These are phyloP conservation scores for Lissonota sp. DNA, from an alignment of 2,888 invertebrate genomes.

Conservation along the genomic window DNA sequence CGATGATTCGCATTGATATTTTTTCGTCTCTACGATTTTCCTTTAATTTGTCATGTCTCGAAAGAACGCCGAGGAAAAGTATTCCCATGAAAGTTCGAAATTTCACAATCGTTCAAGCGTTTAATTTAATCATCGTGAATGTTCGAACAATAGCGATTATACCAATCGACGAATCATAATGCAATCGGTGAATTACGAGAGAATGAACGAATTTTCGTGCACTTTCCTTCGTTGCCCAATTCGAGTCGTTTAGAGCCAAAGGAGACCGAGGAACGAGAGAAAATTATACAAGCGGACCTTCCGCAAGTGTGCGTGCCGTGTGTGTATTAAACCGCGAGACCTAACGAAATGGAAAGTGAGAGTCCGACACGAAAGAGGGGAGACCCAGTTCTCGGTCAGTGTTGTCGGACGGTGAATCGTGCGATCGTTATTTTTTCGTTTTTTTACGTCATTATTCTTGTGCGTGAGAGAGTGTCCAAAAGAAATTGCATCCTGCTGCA, in stretches of 20 bases:
- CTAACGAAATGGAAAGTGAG: slow-evolving; percentile 62
- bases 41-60: too few species aligned
- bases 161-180: too few species aligned
- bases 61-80: too few species aligned
- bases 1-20: not conserved
- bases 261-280: slow-evolving; percentile 8
- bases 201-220: slow-evolving; percentile 20
- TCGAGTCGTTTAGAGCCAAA: not conserved
- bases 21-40: not conserved
- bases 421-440: slow-evolving; percentile 16
- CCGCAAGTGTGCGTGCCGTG: not conserved
- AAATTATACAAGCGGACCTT: not conserved
- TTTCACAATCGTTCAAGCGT: too few species aligned
- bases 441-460: not conserved
- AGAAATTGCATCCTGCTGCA: slow-evolving; percentile 58
- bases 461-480: slow-evolving; percentile 40
- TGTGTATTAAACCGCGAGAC: slow-evolving; percentile 57
- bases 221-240: slow-evolving; percentile 4
- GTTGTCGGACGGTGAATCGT: slow-evolving; percentile 52
- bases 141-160: too few species aligned
- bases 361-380: slow-evolving; percentile 34
- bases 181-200: too few species aligned
- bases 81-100: too few species aligned
- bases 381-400: slow-evolving; percentile 64
- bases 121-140: too few species aligned